Evolutionary conservation across 1,140 invertebrate species (phyloP).

Genomic region (Aphis craccivora): DNA sequence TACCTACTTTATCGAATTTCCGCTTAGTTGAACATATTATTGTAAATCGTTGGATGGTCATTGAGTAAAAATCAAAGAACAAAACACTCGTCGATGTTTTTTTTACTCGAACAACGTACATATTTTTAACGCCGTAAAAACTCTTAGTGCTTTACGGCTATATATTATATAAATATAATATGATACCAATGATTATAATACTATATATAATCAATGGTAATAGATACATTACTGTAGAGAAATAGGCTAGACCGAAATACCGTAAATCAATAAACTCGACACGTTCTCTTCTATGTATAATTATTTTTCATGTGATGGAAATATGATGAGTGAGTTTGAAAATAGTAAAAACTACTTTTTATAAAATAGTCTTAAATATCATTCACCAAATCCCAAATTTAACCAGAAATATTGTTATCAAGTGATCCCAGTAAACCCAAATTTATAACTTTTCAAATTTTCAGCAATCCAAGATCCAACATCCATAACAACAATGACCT

Average conservation of each 20-base stretch:
- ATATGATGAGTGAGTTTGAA: neutral
- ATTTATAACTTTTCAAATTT: neutral
- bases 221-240: neutral
- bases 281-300: neutral
- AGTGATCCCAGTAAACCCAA: neutral
- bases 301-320: neutral
- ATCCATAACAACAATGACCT: neutral
- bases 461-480: neutral
- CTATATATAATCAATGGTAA: too few species aligned
- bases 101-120: neutral
- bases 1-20: neutral
- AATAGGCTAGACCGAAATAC: neutral
- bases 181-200: neutral
- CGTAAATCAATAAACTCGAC: neutral
- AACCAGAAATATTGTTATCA: neutral
- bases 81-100: neutral
- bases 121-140: neutral
- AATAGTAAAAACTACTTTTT: neutral
- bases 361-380: neutral
- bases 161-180: neutral
- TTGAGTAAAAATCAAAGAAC: neutral
- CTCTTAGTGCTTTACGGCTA: neutral
- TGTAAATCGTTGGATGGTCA: neutral
- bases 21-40: neutral
- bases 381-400: neutral